Percentiles rank a stretch among this genome's conserved stretches.
These are phyloP conservation scores for Sebastes schlegelii DNA, from an alignment of 2,113 vertebrate genomes.

Conservation along the genomic window DNA sequence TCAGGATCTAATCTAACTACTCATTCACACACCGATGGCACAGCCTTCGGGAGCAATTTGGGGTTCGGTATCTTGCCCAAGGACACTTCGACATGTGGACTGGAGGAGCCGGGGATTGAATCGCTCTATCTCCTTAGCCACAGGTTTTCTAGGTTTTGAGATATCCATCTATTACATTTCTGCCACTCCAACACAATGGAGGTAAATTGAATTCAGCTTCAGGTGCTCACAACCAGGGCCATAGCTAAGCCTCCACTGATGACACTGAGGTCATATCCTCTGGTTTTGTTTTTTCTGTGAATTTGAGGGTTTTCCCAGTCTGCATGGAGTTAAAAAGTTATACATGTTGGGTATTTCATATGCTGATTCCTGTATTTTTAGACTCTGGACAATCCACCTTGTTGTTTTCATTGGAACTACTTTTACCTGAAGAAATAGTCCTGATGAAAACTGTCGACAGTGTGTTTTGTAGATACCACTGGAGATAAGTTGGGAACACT, in stretches of 20 bases:
- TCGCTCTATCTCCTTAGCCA: no score
- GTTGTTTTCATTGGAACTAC: background rate
- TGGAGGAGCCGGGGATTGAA: no score
- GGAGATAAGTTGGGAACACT: background rate
- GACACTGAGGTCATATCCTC: background rate
- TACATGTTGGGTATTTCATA: background rate
- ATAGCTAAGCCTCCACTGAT: no score
- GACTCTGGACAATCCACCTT: background rate
- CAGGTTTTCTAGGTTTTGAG: background rate
- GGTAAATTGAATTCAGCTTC: background rate
- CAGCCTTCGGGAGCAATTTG: no score
- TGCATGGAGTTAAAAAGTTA: background rate
- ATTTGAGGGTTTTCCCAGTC: background rate
- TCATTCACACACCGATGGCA: no score
- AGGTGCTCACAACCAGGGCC: no score
- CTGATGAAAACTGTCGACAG: background rate
- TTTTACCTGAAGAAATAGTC: no score
- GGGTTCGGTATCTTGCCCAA: no score
- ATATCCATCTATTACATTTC: background rate
- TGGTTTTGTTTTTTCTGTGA: background rate
- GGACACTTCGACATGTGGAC: no score
- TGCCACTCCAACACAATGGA: background rate
- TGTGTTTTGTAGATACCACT: background rate
- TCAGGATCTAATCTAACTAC: no score
- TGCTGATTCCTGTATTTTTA: background rate